Conservation (phyloP, 2,888 invertebrate species). For the Noctua pronuba region DNA sequence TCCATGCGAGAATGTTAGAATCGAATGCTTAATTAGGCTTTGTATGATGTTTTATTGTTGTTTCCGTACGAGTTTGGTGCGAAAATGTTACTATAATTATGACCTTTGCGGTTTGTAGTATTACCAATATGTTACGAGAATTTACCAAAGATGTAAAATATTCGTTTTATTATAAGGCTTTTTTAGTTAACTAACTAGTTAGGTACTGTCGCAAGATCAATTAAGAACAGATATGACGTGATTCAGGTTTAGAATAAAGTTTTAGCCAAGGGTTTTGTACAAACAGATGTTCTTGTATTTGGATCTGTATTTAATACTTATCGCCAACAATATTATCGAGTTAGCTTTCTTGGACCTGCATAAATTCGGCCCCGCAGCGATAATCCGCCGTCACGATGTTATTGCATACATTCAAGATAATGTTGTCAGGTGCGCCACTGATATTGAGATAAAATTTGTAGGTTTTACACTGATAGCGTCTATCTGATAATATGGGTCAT, state of each 20-base stretch:
- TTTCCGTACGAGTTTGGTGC: background rate
- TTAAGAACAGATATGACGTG: background rate
- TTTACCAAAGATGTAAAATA: background rate
- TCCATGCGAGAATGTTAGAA: conserved; percentile 21
- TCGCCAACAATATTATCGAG: conserved; percentile 35
- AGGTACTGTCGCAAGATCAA: background rate
- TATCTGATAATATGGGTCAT: conserved; percentile 57
- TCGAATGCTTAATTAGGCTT: conserved; percentile 5
- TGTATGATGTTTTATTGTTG: conserved; percentile 5
- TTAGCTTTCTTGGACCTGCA: conserved; percentile 46
- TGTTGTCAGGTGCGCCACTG: conserved; percentile 62
- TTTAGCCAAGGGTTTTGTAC: conserved; percentile 27
- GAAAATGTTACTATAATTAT: background rate
- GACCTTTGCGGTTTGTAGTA: background rate
- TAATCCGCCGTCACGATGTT: conserved; percentile 52
- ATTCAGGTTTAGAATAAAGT: background rate
- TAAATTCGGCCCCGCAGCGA: conserved; percentile 44
- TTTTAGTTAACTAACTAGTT: background rate
- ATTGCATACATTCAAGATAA: conserved; percentile 60
- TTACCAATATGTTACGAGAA: background rate
- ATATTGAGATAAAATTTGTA: conserved; percentile 65
- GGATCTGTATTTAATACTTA: conserved; percentile 20
- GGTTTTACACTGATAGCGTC: conserved; percentile 56
- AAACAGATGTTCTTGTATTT: conserved; percentile 33
- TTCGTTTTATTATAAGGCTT: background rate